Evolutionary conservation across 2,888 invertebrate species (phyloP), one percentile per base, ranked within the genome.

Genomic region (Octodonta nipae): DNA sequence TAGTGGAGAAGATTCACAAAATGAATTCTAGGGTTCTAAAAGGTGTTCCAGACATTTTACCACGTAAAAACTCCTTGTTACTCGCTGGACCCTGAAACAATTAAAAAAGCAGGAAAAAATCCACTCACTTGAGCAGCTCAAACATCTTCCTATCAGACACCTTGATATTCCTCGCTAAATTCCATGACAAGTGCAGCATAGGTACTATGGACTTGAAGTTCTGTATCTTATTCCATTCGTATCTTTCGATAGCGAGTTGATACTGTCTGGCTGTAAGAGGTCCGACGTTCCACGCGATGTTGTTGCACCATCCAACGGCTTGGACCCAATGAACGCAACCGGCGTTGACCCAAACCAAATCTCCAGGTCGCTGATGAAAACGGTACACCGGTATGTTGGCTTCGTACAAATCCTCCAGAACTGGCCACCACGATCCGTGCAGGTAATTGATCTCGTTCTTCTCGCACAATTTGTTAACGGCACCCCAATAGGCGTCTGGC

Each of bases 241-340:
- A 96, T 30, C 53, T 37, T 52, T 92, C 91, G 36, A 95, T 76
- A 33, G 91, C 93, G 42, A 93, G 71, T 49, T 83, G 73, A 66
- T 92, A 91, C 65, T 95, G 95, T 24, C 86, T 73, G 34, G 85
- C 84, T 8, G 92, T 95, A 38, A 96, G 67, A 35, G 98, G 96
- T 4, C 96, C 98, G 26, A 98, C 96, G 66, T 98, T 98, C 96
- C 98, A 98, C 0, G 98, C 96, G 52, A 98, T 95, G 66, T 98
- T 98, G 68, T 98, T 98, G 68, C 98, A 98, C 95, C 95, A 96
- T 31, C 95, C 93, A 38, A 85, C 80, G 26, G 89, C 88, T 65
- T 91, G 89, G 37, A 91, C 89, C 91, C 91, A 91, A 66, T 91
- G 89, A 39, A 91, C 88, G 66, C 88, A 88, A 49, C 86, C 89